phyloP scores from a whole-genome alignment of 2,888 invertebrate genomes.

The Calephelis perditalis region DNA sequence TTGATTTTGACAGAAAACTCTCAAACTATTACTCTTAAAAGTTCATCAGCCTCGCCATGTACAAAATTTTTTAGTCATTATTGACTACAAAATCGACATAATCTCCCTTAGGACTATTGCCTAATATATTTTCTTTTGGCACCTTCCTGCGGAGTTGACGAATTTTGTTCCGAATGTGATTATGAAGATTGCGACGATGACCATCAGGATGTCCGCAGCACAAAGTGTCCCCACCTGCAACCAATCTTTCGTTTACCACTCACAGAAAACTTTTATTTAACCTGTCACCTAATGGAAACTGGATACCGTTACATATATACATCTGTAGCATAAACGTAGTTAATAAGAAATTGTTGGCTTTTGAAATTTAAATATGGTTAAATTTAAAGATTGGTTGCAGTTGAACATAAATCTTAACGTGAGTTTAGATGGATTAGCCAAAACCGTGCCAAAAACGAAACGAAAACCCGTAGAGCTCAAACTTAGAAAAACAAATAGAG shows the following conservation, averaged over 20 bases:
- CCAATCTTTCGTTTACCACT: slow-evolving; percentile 48
- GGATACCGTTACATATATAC: no score
- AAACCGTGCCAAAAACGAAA: no score
- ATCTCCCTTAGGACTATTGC: slow-evolving; percentile 47
- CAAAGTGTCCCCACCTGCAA: slow-evolving; percentile 67
- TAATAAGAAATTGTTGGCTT: no score
- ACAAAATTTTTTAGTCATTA: slow-evolving; percentile 45
- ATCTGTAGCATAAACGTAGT: no score
- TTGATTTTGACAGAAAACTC: no score
- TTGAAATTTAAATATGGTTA: slow-evolving; percentile 5
- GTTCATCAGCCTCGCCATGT: neutral
- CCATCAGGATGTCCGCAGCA: slow-evolving; percentile 52
- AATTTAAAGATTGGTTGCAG: slow-evolving; percentile 27
- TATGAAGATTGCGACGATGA: slow-evolving; percentile 57
- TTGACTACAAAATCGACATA: slow-evolving; percentile 68
- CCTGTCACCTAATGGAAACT: neutral
- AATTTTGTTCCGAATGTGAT: slow-evolving; percentile 49
- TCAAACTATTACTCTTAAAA: neutral
- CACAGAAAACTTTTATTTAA: slow-evolving; percentile 10
- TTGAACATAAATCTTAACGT: neutral
- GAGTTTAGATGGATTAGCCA: neutral
- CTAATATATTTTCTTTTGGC: slow-evolving; percentile 58
- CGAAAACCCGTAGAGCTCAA: no score
- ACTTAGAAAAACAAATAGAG: no score
- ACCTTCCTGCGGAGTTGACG: slow-evolving; percentile 45